Evolutionary conservation across 1,140 invertebrate genomes (phyloP).

Genomic region (Procambarus virginalis): DNA sequence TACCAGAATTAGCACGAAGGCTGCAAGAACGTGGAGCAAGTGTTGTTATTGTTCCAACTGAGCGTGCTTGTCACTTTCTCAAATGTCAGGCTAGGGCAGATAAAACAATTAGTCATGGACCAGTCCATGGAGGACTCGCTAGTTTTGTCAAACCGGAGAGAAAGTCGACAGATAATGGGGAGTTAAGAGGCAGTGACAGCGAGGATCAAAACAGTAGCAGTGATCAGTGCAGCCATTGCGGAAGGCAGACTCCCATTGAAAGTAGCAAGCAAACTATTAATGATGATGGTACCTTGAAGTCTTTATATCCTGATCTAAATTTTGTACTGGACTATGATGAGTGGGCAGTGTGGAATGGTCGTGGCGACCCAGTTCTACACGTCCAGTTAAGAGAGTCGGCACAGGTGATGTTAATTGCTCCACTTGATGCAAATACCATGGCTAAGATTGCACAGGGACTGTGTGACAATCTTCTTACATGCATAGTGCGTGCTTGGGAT

Average conservation of each 20-base stretch:
- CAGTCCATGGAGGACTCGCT: neutral
- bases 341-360: constrained; percentile 91
- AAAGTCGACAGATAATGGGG: constrained; percentile 33
- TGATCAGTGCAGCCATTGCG: constrained; percentile 46
- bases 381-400: constrained; percentile 98
- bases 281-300: constrained; percentile 71
- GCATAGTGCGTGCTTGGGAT: constrained; percentile 95
- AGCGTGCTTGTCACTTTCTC: constrained; percentile 91
- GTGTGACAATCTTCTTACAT: constrained; percentile 97
- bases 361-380: constrained; percentile 96
- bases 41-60: constrained; percentile 87
- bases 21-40: constrained; percentile 74
- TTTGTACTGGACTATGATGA: constrained; percentile 89
- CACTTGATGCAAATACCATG: constrained; percentile 96
- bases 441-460: constrained; percentile 94
- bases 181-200: constrained; percentile 40
- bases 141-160: constrained; percentile 8
- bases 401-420: constrained; percentile 93
- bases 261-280: neutral
- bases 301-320: constrained; percentile 78
- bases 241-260: constrained; percentile 20
- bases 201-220: constrained; percentile 72
- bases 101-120: neutral
- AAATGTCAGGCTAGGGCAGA: constrained; percentile 46
- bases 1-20: constrained; percentile 78